phyloP scores from a whole-genome alignment of 2,113 vertebrate species.

The Cygnus buccinator region DNA sequence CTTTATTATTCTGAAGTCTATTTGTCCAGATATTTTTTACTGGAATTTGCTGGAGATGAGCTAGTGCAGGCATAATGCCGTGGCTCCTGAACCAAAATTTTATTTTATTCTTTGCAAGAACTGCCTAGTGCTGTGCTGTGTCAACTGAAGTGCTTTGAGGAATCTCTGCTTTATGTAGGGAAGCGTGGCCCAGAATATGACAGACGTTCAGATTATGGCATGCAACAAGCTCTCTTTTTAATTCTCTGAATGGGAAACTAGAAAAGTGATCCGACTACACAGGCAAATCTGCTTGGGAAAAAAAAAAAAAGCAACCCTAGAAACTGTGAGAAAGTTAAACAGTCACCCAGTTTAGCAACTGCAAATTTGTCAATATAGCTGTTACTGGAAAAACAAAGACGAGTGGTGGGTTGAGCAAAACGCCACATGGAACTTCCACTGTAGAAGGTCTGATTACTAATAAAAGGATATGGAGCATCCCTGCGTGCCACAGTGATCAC shows the following conservation, averaged over 20 bases:
- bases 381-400: neutral
- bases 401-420: neutral
- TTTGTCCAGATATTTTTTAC: too few species aligned
- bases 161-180: neutral
- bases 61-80: neutral
- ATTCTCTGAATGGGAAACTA: neutral
- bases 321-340: neutral
- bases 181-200: too few species aligned
- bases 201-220: neutral
- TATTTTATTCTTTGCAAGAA: neutral
- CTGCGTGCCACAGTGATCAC: neutral
- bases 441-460: neutral
- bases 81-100: fast-evolving
- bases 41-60: neutral
- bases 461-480: neutral
- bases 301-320: neutral
- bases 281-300: neutral
- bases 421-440: neutral
- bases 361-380: neutral
- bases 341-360: neutral
- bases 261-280: neutral
- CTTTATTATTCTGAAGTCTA: neutral
- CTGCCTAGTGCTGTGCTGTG: neutral
- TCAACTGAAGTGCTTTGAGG: neutral
- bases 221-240: neutral